Conservation (phyloP, 92 coral and sea anemone genomes). For the Heteractis magnifica region DNA sequence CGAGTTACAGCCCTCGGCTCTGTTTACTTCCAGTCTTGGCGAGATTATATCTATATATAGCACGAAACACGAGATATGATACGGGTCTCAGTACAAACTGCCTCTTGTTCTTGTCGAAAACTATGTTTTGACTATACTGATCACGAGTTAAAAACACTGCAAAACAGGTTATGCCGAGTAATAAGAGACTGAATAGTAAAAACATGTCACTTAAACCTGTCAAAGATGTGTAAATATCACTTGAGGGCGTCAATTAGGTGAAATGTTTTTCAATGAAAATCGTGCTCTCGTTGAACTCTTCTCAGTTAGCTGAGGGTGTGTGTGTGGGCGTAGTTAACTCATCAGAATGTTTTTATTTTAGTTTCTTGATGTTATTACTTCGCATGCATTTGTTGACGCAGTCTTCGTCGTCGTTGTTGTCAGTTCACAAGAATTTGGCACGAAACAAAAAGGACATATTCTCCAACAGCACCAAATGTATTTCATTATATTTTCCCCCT, state of each 20-base stretch:
- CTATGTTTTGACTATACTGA: neutral
- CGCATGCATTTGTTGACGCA: neutral
- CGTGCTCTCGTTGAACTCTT: neutral
- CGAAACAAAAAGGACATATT: neutral
- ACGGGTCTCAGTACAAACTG: neutral
- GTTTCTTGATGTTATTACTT: neutral
- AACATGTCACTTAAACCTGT: conserved; percentile 3
- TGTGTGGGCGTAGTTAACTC: neutral
- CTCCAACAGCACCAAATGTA: neutral
- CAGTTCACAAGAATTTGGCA: neutral
- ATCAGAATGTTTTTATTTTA: neutral
- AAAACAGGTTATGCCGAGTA: conserved; percentile 4
- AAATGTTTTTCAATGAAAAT: neutral
- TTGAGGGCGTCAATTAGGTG: conserved; percentile 17
- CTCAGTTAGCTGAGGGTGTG: neutral
- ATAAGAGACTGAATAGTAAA: neutral
- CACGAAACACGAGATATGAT: neutral
- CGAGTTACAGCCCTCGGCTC: neutral
- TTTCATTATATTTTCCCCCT: neutral
- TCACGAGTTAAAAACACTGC: conserved; percentile 4
- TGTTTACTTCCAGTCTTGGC: conserved; percentile 2
- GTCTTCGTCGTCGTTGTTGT: neutral
- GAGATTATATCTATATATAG: neutral
- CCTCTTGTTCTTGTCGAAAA: neutral
- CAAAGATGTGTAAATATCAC: conserved; percentile 27